Base-by-base conservation (phyloP, 2,888 invertebrate genomes). In the Macrophya alboannulata region DNA sequence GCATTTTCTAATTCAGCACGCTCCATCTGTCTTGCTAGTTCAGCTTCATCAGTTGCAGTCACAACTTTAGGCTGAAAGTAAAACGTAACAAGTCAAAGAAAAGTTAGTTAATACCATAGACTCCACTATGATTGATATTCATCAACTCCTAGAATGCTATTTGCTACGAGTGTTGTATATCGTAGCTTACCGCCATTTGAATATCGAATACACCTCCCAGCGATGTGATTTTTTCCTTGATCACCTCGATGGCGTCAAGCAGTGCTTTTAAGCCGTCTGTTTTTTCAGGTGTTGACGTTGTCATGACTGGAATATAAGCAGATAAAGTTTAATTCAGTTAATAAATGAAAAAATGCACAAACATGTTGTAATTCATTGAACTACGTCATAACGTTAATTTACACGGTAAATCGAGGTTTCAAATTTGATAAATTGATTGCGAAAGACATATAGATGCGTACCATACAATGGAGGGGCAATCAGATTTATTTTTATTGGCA, bases 401-500 rank as follows among this genome's bases (percentile, higher is more conserved):
- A 74, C 12, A 40, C 17, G 21, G 25, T 10, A 1, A 48, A 12
- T 48, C 4, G 10, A 2, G 25, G 21, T 15, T 17, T 37, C 5
- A 68, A 37, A 37, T 68, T 15, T 55, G n/a, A 25, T 81, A 43
- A 55, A 77, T 59, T 86, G 3, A 72, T 55, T 68, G 8, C 37
- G 31, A 31, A 21, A 6, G 45, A 82, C 59, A 40, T 71, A 71
- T 10, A 84, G n/a, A 43, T 79, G 89, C 93, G 93, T 94, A 97
- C 96, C 97, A 95, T 99, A 99, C 89, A 99, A 95, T 84, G 99
- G 99, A 51, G 99, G 99, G 6, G 99, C 99, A 92, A 99, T 99
- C 88, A 99, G 95, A 94, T 99, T 99, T 90, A 99, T 99, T 95
- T 99, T 99, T 90, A 99, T 98, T 0, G 99, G 99, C 94, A 99